Evolutionary conservation across 2,797 vertebrate species (phyloP), one percentile per base, ranked within the genome.

Genomic region (Myoxocephalus aenaeus): DNA sequence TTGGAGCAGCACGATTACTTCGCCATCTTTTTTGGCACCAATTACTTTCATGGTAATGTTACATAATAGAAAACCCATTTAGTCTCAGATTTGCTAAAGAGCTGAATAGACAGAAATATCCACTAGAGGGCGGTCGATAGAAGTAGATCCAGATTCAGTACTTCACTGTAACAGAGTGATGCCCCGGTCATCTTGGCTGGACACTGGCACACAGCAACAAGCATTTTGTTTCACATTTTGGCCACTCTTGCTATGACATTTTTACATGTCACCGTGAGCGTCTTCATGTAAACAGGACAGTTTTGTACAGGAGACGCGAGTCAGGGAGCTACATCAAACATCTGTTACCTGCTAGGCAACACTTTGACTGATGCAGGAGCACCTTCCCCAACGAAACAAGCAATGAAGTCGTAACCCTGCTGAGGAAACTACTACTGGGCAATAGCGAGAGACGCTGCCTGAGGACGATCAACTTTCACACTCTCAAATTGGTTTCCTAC

Each of bases 251-350:
- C 40, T 11, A 38, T 38, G 36, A 38, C 36, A 11, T 38, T 38
- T 27, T 36, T 1, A 36, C 34, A 36, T 8, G 46, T 42, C 34
- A 59, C 63, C 7, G n/a, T 25, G 44, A 67, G 34, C 25, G 54
- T 80, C 15, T 69, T 56, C 20, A 38, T n/a, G 38, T 69, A 12
- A 75, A 70, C 18, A 65, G 18, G 25, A 66, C 0, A 42, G 42
- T 57, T 62, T 27, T 46, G 29, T 48, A 70, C 61, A 38, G 13
- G 57, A 75, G 64, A 68, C 67, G 77, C n/a, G 64, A 69, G 70
- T 53, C 58, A 68, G 9, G 8, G 22, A 69, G 34, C 61, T 58
- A 59, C 66, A 69, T 83, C 78, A 87, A 70, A 89, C 83, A 86
- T 87, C 77, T 76, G 81, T 58, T 73, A 74, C 40, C 64, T 70